phyloP scores from a whole-genome alignment of 1,140 invertebrate species.

The Thaumatotibia leucotreta region DNA sequence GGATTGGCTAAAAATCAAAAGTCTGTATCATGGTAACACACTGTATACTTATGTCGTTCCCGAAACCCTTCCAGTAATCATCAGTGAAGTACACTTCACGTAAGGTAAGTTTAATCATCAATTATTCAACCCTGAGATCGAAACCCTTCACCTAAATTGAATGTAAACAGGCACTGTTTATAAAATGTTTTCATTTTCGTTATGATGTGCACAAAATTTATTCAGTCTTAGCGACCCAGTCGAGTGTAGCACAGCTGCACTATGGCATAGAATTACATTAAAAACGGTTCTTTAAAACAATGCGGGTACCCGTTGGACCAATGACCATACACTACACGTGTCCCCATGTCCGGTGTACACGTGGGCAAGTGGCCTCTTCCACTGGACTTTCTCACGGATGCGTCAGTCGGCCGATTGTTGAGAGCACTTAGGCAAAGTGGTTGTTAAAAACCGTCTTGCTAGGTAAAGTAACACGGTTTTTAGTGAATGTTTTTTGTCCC shows the following conservation, averaged over 20 bases:
- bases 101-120: too few relatives aligned
- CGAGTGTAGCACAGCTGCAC: slow-evolving; percentile 55
- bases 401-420: not conserved
- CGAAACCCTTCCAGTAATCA: too few relatives aligned
- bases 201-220: slow-evolving; percentile 49
- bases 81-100: too few relatives aligned
- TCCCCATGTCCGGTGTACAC: slow-evolving; percentile 50
- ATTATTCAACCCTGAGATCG: not conserved
- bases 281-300: slow-evolving; percentile 57
- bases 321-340: slow-evolving; percentile 50
- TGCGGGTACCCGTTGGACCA: slow-evolving; percentile 56
- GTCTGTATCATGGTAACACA: too few relatives aligned
- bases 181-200: slow-evolving; percentile 23
- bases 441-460: too few relatives aligned
- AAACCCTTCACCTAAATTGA: not conserved
- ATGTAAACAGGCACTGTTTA: too few relatives aligned
- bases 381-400: slow-evolving; percentile 53
- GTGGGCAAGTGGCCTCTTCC: slow-evolving; percentile 47
- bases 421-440: not conserved
- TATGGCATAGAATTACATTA: slow-evolving; percentile 62
- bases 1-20: too few relatives aligned
- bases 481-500: too few relatives aligned
- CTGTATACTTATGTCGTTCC: too few relatives aligned
- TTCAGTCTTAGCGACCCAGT: slow-evolving; percentile 36
- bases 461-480: too few relatives aligned